phyloP scores from a whole-genome alignment of 2,797 vertebrate genomes.

The Hippoglossus hippoglossus region DNA sequence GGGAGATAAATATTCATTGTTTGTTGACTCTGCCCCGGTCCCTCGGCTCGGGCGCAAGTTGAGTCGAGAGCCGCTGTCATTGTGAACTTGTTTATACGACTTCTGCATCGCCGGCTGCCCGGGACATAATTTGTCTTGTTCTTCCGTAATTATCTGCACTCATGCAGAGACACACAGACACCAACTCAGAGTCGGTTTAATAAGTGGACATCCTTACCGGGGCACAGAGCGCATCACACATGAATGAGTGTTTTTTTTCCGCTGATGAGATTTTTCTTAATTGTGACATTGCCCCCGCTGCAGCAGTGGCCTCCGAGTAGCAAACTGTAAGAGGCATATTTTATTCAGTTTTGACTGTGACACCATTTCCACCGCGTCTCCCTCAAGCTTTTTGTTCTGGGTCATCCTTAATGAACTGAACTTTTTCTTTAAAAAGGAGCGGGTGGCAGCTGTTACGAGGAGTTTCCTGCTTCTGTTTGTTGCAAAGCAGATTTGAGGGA shows the following conservation, averaged over 20 bases:
- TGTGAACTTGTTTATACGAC: conserved; percentile 58
- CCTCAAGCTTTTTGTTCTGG: conserved; percentile 59
- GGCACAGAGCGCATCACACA: conserved; percentile 24
- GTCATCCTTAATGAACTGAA: conserved; percentile 64
- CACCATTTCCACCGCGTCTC: conserved; percentile 46
- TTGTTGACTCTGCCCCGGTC: conserved; percentile 80
- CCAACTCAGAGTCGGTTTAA: conserved; percentile 56
- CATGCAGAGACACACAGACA: conserved; percentile 52
- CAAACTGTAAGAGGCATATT: conserved; percentile 38
- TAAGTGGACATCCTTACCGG: conserved; percentile 53
- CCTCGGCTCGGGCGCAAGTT: conserved; percentile 57
- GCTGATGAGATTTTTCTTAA: conserved; percentile 36
- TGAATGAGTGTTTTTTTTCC: conserved; percentile 9
- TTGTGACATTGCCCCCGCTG: conserved; percentile 30
- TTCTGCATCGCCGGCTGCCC: conserved; percentile 44
- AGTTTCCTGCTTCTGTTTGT: conserved; percentile 69
- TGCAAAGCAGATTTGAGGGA: conserved; percentile 52
- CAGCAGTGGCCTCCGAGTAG: not conserved
- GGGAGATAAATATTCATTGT: conserved; percentile 85
- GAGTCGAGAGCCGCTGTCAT: conserved; percentile 55
- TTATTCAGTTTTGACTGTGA: conserved; percentile 39
- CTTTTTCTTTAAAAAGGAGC: conserved; percentile 16
- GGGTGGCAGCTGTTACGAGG: conserved; percentile 39
- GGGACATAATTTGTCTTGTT: conserved; percentile 61
- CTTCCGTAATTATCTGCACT: conserved; percentile 67